Evolutionary conservation across 2,888 invertebrate genomes (phyloP), one percentile per base, ranked within the genome.

Genomic region (Andrena dorsata): DNA sequence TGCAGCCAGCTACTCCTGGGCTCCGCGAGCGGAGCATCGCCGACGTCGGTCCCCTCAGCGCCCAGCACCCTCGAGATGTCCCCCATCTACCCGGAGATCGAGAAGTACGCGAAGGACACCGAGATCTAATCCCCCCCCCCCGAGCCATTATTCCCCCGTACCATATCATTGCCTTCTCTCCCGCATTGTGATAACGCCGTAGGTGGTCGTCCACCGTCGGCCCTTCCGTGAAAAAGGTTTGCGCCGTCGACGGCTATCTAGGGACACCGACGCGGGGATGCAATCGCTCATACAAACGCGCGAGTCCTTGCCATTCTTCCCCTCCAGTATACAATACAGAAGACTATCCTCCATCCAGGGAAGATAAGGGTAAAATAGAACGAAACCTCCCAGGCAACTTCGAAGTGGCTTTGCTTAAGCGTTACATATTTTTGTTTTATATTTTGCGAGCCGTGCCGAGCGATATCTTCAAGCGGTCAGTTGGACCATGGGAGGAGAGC

Each of bases 31-130:
- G 92, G 93, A 49, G 91, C 93, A 3, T 94, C 93, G 49, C 94
- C 94, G 2, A 88, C 92, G 2, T 94, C 94, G 32, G 93, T 96
- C 72, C 98, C 98, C 0, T 97, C 98, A 0, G 98, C 98, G 2
- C 98, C 98, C 0, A 97, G 97, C 72, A 98, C 98, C 23, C 94
- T 98, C 86, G 98, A 98, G 94, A 97, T 98, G 96, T 96, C 97
- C 76, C 97, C 97, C 5, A 97, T 97, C 81, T 98, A 98, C 94
- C 97, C 97, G 30, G 96, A 96, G 92, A 96, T 97, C 82, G 96
- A 97, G 88, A 97, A 96, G 92, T 97, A 95, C 94, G 96, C 96
- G 90, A 97, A 97, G 94, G 97, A 97, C 94, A 97, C 97, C 76
- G 97, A 97, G 94, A 97, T 97, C 94, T 97, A 97, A 96, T 76